Evolutionary conservation across 2,888 invertebrate species (phyloP).

Genomic region (Nymphalis polychloros): DNA sequence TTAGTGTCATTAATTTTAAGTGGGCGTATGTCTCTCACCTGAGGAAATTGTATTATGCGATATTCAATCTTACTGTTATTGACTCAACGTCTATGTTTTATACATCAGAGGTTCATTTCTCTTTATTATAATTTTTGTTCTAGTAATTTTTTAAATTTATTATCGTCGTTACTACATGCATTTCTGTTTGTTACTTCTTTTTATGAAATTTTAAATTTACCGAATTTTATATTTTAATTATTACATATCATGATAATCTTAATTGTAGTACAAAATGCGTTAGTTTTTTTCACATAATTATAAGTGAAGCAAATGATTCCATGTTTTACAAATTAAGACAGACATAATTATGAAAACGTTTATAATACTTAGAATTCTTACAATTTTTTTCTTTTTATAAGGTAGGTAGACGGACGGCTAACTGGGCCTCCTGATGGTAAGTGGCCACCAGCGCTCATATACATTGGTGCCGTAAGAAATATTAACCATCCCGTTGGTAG

Average conservation of each 20-base stretch:
- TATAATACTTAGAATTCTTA: not conserved
- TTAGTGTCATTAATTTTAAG: slow-evolving; percentile 24
- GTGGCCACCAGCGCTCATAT: no score
- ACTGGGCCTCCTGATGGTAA: no score
- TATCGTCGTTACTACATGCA: not conserved
- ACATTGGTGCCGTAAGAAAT: no score
- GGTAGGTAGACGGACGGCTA: no score
- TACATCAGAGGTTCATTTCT: not conserved
- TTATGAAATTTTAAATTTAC: not conserved
- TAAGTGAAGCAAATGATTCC: no score
- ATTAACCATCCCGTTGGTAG: no score
- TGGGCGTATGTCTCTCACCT: slow-evolving; percentile 15
- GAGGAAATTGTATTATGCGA: not conserved
- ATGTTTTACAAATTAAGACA: no score
- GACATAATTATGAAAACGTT: no score
- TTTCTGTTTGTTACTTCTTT: not conserved
- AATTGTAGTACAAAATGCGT: not conserved
- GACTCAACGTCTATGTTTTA: not conserved
- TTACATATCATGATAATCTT: not conserved
- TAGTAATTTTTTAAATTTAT: slow-evolving; percentile 1
- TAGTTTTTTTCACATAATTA: no score
- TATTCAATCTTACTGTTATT: not conserved
- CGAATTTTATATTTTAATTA: not conserved
- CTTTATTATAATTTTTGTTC: not conserved
- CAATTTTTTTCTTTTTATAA: not conserved